phyloP scores from a whole-genome alignment of 2,797 vertebrate species.

The Carduelis carduelis region DNA sequence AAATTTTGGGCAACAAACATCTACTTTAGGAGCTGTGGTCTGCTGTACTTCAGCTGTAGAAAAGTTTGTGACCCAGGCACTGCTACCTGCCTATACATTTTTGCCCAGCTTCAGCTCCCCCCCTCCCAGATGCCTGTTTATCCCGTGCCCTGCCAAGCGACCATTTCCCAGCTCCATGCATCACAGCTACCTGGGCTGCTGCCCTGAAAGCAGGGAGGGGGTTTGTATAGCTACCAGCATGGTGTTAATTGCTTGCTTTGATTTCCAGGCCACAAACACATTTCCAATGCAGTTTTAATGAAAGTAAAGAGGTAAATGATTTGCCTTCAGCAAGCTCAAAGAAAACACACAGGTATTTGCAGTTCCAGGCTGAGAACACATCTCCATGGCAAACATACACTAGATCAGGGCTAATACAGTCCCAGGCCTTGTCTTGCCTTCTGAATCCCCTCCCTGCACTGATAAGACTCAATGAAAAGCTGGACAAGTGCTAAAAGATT shows the following conservation, averaged over 20 bases:
- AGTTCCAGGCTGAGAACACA: background rate
- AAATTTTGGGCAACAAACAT: background rate
- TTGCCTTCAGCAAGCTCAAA: background rate
- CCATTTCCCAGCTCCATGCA: background rate
- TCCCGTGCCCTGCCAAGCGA: fast-evolving
- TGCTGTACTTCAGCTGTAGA: background rate
- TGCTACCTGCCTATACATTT: background rate
- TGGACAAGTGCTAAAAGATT: background rate
- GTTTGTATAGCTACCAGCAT: background rate
- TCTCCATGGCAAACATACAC: background rate
- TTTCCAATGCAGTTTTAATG: background rate
- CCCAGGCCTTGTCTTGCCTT: background rate
- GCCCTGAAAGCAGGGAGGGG: background rate
- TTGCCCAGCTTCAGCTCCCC: background rate
- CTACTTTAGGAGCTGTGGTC: background rate
- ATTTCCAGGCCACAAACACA: background rate
- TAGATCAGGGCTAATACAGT: background rate
- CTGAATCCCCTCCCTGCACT: background rate
- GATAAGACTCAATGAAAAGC: background rate
- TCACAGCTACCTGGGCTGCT: background rate
- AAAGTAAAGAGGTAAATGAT: background rate
- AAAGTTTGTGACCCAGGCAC: background rate
- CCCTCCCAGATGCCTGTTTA: background rate
- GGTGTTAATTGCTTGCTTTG: background rate
- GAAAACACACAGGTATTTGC: background rate